phyloP scores from a whole-genome alignment of 2,888 invertebrate species.

The Caenorhabditis sp. region DNA sequence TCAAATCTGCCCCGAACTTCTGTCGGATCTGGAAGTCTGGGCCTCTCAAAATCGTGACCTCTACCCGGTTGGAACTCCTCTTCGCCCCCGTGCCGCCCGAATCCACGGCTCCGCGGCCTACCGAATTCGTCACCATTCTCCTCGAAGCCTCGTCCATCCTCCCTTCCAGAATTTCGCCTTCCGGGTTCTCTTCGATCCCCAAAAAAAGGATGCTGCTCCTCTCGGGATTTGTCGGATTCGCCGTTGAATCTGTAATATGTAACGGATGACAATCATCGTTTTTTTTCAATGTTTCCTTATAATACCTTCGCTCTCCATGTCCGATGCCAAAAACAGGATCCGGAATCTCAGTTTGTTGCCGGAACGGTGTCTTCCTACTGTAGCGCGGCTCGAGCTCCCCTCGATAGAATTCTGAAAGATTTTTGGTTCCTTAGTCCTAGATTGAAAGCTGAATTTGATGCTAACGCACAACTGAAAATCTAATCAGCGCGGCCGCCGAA shows the following conservation, averaged over 20 bases:
- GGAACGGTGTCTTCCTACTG: constrained; percentile 66
- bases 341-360: constrained; percentile 57
- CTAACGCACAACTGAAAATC: neutral
- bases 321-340: constrained; percentile 59
- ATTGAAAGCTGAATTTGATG: neutral
- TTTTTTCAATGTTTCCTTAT: no score
- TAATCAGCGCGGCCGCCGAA: no score
- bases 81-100: constrained; percentile 39
- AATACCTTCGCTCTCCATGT: constrained; percentile 43
- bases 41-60: constrained; percentile 32
- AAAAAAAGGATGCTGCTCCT: constrained; percentile 49
- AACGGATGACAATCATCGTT: no score
- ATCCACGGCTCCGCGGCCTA: constrained; percentile 22
- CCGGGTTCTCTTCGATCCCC: constrained; percentile 52
- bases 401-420: constrained; percentile 51
- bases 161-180: constrained; percentile 56
- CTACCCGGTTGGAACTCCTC: constrained; percentile 20
- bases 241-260: constrained; percentile 43
- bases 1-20: constrained; percentile 47
- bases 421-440: no score
- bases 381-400: constrained; percentile 61
- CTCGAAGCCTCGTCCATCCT: constrained; percentile 61
- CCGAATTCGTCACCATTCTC: constrained; percentile 60
- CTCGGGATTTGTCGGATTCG: constrained; percentile 46
- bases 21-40: constrained; percentile 43